phyloP scores from a whole-genome alignment of 2,797 vertebrate species.

The Rhincodon typus region DNA sequence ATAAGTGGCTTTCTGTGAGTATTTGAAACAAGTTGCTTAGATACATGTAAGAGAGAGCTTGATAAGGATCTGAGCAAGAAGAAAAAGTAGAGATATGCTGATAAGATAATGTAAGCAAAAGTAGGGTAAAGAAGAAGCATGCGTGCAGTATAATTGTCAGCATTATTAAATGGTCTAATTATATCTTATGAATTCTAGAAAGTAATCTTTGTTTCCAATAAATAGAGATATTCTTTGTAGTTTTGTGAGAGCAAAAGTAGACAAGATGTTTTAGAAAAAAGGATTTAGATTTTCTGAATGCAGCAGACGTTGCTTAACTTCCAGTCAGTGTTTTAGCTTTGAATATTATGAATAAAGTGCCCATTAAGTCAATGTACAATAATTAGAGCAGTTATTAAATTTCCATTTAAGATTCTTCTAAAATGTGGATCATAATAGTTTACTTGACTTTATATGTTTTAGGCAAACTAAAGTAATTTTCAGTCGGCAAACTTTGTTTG shows the following conservation, averaged over 20 bases:
- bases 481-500: not conserved
- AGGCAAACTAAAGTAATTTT: not conserved
- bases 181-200: not conserved
- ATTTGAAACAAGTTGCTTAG: not conserved
- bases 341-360: not conserved
- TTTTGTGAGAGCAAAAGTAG: not conserved
- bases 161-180: not conserved
- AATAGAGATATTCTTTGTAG: not conserved
- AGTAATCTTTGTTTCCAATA: not conserved
- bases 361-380: not conserved
- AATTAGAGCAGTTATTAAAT: not conserved
- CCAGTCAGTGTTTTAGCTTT: not conserved
- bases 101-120: not conserved
- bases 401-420: not conserved
- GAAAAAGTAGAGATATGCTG: not conserved
- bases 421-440: not conserved
- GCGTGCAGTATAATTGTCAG: not conserved
- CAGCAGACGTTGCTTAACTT: not conserved
- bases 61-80: not conserved
- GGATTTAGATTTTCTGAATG: not conserved
- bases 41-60: not conserved
- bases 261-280: not conserved
- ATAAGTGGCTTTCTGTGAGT: not conserved
- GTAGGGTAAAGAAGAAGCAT: not conserved
- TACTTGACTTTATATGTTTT: not conserved